Conservation (phyloP, 2,113 vertebrate species). For the Rhynchomys soricoides region DNA sequence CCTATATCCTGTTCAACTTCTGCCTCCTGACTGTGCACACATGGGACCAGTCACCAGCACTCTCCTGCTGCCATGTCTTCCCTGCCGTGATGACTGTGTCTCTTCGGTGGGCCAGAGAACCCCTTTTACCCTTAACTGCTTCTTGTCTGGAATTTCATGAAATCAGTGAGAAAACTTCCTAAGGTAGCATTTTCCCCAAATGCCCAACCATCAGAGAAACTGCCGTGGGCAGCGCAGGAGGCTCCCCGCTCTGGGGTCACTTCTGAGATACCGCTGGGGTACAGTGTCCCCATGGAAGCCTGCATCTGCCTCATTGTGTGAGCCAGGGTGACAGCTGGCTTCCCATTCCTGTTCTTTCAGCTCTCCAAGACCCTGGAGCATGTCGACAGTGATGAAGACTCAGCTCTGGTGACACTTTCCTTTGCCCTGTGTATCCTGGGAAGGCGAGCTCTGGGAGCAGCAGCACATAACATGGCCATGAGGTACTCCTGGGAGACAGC, state of each 20-base stretch:
- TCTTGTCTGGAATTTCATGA: not conserved
- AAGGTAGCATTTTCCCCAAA: too few species aligned
- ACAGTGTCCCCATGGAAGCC: accelerated
- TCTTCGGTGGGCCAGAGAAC: not conserved
- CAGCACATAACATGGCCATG: slow-evolving; percentile 96
- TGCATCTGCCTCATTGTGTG: accelerated
- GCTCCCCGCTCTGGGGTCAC: not conserved
- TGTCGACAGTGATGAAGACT: slow-evolving; percentile 96
- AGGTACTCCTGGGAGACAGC: slow-evolving; percentile 87
- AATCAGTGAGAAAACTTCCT: not conserved
- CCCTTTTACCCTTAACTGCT: not conserved
- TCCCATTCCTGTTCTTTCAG: slow-evolving; percentile 61
- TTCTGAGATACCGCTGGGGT: accelerated
- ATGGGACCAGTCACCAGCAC: not conserved
- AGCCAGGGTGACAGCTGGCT: not conserved
- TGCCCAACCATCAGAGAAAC: not conserved
- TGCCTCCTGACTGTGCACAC: not conserved
- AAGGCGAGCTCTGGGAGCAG: slow-evolving; percentile 94
- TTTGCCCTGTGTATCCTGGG: slow-evolving; percentile 97
- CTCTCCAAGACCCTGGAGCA: slow-evolving; percentile 90
- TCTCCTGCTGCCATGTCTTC: not conserved
- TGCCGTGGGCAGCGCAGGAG: not conserved
- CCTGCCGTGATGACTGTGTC: not conserved
- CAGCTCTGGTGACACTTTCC: slow-evolving; percentile 93
- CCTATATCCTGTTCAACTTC: not conserved